Percentiles rank a stretch among this genome's conserved stretches.
Evolutionary conservation across 2,113 vertebrate genomes (phyloP).

Genomic region (Nipponia nippon): DNA sequence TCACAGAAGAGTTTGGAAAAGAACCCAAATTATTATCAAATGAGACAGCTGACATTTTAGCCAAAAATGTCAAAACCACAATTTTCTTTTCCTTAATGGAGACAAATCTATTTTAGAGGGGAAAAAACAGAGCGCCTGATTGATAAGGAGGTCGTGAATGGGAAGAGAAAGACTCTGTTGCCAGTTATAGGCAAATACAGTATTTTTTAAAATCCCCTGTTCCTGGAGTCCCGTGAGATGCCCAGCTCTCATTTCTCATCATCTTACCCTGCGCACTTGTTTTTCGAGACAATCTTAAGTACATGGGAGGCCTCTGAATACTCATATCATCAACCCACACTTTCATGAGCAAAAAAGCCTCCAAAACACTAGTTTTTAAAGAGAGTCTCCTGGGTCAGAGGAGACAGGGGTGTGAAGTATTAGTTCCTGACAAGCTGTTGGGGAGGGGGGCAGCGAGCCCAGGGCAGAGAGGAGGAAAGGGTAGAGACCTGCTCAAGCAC

Average conservation of each 20-base stretch:
- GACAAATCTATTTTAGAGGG: background rate
- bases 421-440: background rate
- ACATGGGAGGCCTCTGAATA: background rate
- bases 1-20: background rate
- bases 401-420: background rate
- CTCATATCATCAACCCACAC: background rate
- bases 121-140: background rate
- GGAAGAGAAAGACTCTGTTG: background rate
- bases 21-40: background rate
- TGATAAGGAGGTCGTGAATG: rapidly evolving
- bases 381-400: background rate
- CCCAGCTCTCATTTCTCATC: background rate
- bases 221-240: background rate
- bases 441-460: background rate
- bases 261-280: background rate
- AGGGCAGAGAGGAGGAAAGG: background rate
- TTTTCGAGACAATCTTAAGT: background rate
- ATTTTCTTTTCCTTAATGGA: background rate
- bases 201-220: background rate
- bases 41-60: background rate
- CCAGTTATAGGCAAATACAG: background rate
- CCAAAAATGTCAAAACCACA: background rate
- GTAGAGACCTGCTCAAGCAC: background rate
- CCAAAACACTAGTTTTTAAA: background rate
- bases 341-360: background rate